Conservation (phyloP, 2,888 invertebrate genomes). For the Heliconius charithonia region DNA sequence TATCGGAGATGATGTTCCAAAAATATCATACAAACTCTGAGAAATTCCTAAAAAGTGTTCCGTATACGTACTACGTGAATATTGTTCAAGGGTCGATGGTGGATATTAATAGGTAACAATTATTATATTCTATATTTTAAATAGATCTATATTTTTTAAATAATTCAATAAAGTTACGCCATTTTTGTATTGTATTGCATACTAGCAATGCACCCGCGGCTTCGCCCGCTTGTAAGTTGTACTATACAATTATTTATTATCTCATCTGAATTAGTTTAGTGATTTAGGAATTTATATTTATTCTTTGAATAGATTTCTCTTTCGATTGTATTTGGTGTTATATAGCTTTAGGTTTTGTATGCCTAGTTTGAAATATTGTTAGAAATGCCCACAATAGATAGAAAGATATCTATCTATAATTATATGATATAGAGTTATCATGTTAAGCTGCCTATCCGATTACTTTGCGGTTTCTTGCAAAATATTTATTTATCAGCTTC, state of each 20-base stretch:
- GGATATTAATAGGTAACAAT: conserved; percentile 80
- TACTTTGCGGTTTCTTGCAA: background rate
- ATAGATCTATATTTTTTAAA: background rate
- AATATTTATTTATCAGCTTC: no score
- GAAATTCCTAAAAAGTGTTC: conserved; percentile 81
- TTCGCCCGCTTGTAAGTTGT: no score
- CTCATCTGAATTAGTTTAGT: no score
- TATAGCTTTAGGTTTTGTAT: background rate
- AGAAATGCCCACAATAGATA: background rate
- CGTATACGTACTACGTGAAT: conserved; percentile 86
- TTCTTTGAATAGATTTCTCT: background rate
- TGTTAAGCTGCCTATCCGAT: no score
- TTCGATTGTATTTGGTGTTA: no score
- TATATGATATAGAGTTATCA: no score
- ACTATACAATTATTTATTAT: no score
- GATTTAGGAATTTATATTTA: no score
- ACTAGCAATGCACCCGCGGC: no score
- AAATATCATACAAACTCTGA: conserved; percentile 73
- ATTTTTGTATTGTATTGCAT: no score
- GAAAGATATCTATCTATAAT: background rate
- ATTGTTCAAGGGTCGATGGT: conserved; percentile 83
- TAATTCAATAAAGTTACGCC: background rate
- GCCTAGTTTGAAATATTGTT: background rate
- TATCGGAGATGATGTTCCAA: conserved; percentile 78
- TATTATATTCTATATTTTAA: background rate